Evolutionary conservation across 2,797 vertebrate genomes (phyloP).

Genomic region (Hippoglossus hippoglossus): DNA sequence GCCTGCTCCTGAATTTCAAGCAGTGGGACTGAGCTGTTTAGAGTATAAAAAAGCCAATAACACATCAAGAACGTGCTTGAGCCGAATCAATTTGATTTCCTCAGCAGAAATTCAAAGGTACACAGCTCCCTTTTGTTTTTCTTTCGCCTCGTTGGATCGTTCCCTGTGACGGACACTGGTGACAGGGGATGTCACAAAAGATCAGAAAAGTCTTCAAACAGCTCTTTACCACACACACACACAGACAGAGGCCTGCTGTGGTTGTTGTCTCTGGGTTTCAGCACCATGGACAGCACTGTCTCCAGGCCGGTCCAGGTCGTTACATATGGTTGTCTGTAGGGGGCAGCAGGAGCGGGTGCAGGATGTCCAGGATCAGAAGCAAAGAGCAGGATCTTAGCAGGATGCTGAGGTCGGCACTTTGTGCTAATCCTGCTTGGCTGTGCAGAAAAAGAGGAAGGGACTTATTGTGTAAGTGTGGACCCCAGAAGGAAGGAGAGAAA

Average conservation of each 20-base stretch:
- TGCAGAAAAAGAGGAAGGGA: conserved; percentile 58
- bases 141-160: background rate
- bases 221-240: background rate
- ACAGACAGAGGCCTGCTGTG: background rate
- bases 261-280: conserved; percentile 42
- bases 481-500: conserved; percentile 31
- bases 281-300: conserved; percentile 74
- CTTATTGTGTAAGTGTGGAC: conserved; percentile 37
- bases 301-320: conserved; percentile 6
- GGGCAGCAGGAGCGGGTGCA: conserved; percentile 36
- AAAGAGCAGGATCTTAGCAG: conserved; percentile 55
- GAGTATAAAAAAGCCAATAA: conserved; percentile 40
- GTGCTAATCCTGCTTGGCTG: conserved; percentile 68
- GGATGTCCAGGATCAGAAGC: conserved; percentile 42
- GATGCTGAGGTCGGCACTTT: conserved; percentile 64
- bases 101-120: conserved; percentile 25
- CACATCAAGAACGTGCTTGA: conserved; percentile 44
- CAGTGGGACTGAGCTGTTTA: conserved; percentile 30
- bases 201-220: conserved; percentile 14
- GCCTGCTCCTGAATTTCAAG: conserved; percentile 66
- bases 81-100: conserved; percentile 43
- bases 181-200: conserved; percentile 1
- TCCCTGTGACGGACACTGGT: conserved; percentile 3
- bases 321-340: conserved; percentile 48
- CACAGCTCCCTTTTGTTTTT: conserved; percentile 22